phyloP scores from a whole-genome alignment of 1,140 invertebrate genomes.

The Rhopalosiphum padi region DNA sequence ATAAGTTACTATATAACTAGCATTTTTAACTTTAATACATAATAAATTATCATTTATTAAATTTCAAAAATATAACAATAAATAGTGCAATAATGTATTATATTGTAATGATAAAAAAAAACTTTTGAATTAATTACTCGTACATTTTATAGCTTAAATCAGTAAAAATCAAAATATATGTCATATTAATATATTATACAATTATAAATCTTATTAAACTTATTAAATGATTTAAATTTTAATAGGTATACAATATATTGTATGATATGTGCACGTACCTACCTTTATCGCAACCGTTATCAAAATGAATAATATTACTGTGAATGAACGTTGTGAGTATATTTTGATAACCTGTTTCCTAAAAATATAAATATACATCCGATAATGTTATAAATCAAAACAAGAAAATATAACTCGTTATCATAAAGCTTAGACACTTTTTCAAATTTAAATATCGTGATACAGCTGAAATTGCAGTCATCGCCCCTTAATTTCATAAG shows the following conservation, averaged over 20 bases:
- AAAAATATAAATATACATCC: not conserved
- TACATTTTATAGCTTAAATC: not conserved
- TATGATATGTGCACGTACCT: not conserved
- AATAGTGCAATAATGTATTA: too few species aligned
- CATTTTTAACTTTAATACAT: not conserved
- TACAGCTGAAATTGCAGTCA: constrained; percentile 12
- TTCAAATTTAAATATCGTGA: not conserved
- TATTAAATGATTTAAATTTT: not conserved
- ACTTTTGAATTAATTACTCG: not conserved
- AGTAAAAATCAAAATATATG: not conserved
- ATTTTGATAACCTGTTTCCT: not conserved
- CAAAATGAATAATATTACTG: not conserved
- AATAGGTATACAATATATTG: not conserved
- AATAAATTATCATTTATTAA: not conserved
- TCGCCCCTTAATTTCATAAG: not conserved
- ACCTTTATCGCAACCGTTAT: not conserved
- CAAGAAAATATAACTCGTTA: constrained; percentile 9
- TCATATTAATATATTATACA: not conserved
- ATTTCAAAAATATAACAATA: not conserved
- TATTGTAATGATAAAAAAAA: too few species aligned
- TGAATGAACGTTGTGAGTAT: not conserved
- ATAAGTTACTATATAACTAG: too few species aligned
- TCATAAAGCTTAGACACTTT: not conserved
- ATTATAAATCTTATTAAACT: not conserved
- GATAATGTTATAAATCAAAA: constrained; percentile 5